Base-by-base conservation (phyloP, 2,797 vertebrate species). In the Lophotriccus pileatus region DNA sequence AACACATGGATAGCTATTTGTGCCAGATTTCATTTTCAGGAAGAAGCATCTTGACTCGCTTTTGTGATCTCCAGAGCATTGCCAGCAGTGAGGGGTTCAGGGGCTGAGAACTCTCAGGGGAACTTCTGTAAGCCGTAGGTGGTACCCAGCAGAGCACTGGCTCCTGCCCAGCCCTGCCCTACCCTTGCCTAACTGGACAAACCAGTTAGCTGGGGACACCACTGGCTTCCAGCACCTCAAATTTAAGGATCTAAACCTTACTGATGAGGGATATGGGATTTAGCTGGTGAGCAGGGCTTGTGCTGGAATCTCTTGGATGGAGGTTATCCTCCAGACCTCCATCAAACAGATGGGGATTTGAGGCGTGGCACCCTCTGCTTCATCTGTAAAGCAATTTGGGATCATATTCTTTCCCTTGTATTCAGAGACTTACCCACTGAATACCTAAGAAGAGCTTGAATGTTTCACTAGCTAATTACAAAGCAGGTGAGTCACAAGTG, bases 61-160 rank as follows among this genome's bases (percentile, higher is more conserved):
- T 72, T 80, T 37, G 44, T 73, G 36, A 24, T 73, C 50, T 73
- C 55, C 3, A 5, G 28, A 77, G 50, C 0, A 1, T 34, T 30
- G 43, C 17, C 6, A 9, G 28, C 46, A 70, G 34, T 1, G 0
- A 3, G 9, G 37, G 34, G 14, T 39, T 30, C 3, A 7, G 32
- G 27, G 47, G 13, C 19, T 43, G 49, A 68, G 59, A 66, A 24
- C 14, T 14, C 63, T 63, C 0, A 0, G 27, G 10, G 34, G 34
- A 19, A 32, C 32, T 56, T 55, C 1, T 2, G 0, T 14, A 46
- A 60, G 41, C 27, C 1, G 1, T 27, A 15, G 36, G 3, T 59
- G 0, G 0, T 55, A 24, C 30, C 41, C 30, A 23, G 12, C 0
- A 0, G 14, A 63, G 34, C 3, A 0, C 27, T 0, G 0, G 22